These are phyloP conservation scores for Sphaerophoria taeniata DNA, from an alignment of 2,888 invertebrate species.

Conservation along the genomic window DNA sequence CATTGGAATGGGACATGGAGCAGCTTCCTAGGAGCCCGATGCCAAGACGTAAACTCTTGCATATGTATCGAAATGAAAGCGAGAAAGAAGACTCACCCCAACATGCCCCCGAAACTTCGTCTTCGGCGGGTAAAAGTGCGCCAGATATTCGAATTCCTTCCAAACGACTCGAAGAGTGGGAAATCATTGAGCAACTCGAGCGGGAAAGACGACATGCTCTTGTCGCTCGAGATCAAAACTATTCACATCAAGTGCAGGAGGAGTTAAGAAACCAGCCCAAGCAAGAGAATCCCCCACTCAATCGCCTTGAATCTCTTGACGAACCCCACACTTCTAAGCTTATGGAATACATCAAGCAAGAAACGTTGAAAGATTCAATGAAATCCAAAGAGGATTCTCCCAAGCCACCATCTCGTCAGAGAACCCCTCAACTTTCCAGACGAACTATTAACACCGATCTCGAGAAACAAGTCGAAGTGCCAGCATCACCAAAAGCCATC, in stretches of 20 bases:
- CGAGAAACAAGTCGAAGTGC: slow-evolving; percentile 48
- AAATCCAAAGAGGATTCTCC: slow-evolving; percentile 41
- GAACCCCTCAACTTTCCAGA: slow-evolving; percentile 33
- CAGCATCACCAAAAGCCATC: neutral
- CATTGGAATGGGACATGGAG: slow-evolving; percentile 80
- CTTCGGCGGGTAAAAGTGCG: neutral
- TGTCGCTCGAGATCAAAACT: slow-evolving; percentile 80
- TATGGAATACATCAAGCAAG: slow-evolving; percentile 65
- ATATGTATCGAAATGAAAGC: slow-evolving; percentile 15
- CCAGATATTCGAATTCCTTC: slow-evolving; percentile 37
- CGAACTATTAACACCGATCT: slow-evolving; percentile 23
- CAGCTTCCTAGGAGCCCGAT: slow-evolving; percentile 79
- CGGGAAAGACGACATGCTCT: slow-evolving; percentile 79
- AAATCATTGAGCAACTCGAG: slow-evolving; percentile 80
- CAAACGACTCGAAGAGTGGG: slow-evolving; percentile 75
- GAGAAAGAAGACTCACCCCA: slow-evolving; percentile 43
- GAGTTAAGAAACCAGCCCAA: neutral
- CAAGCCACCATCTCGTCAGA: slow-evolving; percentile 21
- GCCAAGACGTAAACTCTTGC: slow-evolving; percentile 73
- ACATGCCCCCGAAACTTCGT: neutral
- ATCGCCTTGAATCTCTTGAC: slow-evolving; percentile 44
- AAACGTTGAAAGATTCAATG: slow-evolving; percentile 49
- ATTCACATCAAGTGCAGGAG: slow-evolving; percentile 69
- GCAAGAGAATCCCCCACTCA: slow-evolving; percentile 21
- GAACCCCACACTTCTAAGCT: slow-evolving; percentile 58